A percentile compares a stretch with the other conserved stretches of the same genome.
Evolutionary conservation across 2,113 vertebrate genomes (phyloP).

Genomic region (Chaetorhynchus papuensis): DNA sequence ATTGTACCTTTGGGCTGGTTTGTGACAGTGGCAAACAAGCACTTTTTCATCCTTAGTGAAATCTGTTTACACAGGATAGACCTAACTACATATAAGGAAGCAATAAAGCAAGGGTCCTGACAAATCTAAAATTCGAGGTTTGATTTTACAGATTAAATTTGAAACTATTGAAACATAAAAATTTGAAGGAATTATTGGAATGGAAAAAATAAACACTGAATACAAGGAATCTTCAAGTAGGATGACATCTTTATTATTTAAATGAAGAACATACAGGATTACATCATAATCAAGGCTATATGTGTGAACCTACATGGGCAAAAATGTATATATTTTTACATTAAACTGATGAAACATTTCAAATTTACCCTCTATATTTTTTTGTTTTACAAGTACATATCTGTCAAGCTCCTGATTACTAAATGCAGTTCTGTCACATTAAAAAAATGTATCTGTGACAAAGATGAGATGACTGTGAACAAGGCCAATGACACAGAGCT

Average conservation of each 20-base stretch:
- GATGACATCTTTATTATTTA: neutral
- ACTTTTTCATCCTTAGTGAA: neutral
- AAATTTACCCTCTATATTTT: neutral
- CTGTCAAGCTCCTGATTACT: slow-evolving; percentile 68
- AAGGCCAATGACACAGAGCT: slow-evolving; percentile 63
- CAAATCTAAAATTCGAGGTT: neutral
- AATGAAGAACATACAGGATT: neutral
- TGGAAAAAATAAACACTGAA: neutral
- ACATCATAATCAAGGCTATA: slow-evolving; percentile 7
- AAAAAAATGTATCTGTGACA: slow-evolving; percentile 70
- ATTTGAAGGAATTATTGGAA: neutral
- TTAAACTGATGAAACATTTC: slow-evolving; percentile 24
- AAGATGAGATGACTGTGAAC: slow-evolving; percentile 71
- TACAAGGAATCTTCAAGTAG: neutral
- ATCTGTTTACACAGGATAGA: neutral
- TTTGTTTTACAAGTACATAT: slow-evolving; percentile 40
- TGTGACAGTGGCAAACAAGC: neutral
- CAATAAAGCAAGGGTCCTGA: neutral
- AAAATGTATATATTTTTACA: slow-evolving; percentile 2
- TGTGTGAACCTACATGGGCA: neutral
- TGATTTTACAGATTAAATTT: neutral
- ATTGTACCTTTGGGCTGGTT: neutral
- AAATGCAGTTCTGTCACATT: slow-evolving; percentile 76
- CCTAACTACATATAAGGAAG: neutral
- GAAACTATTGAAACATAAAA: neutral